A percentile compares a stretch with the other conserved stretches of the same genome.
Conservation (phyloP, 1,140 invertebrate species). For the Brachionus manjavacas region DNA sequence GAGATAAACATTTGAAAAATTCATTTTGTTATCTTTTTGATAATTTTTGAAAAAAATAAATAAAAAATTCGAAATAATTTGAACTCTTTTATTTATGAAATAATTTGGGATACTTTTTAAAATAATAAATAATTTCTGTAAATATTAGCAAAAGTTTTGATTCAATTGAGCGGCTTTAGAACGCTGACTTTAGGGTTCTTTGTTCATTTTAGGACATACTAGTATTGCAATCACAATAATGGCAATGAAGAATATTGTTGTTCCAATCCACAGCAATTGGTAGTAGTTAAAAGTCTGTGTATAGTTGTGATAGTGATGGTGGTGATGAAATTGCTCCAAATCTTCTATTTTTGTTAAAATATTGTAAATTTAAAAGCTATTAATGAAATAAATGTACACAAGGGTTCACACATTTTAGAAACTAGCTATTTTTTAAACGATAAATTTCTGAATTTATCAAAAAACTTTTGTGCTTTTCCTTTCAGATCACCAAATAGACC, state of each 20-base stretch:
- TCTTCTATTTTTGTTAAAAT: conserved; percentile 8
- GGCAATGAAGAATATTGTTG: conserved; percentile 6
- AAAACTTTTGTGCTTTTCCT: conserved; percentile 30
- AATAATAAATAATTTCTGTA: background rate
- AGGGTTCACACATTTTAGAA: conserved; percentile 11
- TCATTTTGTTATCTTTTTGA: background rate
- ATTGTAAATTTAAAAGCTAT: background rate
- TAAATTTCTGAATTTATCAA: conserved; percentile 27
- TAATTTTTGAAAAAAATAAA: background rate
- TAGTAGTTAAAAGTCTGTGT: conserved; percentile 9
- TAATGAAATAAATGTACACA: background rate
- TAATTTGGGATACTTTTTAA: background rate
- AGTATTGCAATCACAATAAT: background rate
- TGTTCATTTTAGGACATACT: background rate
- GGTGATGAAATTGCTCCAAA: conserved; percentile 6
- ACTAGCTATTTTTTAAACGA: background rate
- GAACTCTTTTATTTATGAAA: background rate
- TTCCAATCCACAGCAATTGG: conserved; percentile 26
- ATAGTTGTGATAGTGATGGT: conserved; percentile 27
- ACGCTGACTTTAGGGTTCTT: background rate
- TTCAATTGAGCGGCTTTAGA: too few relatives aligned
- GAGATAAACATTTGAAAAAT: conserved; percentile 25
- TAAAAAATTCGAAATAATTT: background rate
- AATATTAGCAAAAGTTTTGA: background rate
- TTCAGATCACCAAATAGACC: conserved; percentile 20